Percentiles rank a stretch among this genome's conserved stretches.
These are phyloP conservation scores for Petrocephalus zakoni DNA, from an alignment of 2,113 vertebrate species.

Conservation along the genomic window DNA sequence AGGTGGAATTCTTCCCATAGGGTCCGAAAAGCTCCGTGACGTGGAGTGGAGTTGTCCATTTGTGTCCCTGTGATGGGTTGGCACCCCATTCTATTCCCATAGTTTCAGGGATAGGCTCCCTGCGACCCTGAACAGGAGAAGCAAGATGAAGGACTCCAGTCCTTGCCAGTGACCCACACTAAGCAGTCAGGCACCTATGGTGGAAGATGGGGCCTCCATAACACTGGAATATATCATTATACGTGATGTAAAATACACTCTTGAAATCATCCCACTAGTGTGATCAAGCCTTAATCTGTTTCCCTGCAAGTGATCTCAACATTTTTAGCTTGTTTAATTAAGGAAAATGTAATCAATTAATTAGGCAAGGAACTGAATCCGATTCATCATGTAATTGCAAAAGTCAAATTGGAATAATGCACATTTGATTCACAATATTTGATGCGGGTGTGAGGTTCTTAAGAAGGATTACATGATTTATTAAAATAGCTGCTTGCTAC, in stretches of 20 bases:
- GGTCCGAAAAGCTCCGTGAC: too few relatives aligned
- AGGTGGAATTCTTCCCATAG: too few relatives aligned
- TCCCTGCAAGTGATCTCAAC: neutral
- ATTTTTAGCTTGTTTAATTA: conserved; percentile 18
- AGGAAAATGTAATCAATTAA: conserved; percentile 18
- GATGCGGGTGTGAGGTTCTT: neutral
- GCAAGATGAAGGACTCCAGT: too few relatives aligned
- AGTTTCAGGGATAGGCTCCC: too few relatives aligned
- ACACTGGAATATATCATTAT: neutral
- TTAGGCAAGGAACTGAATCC: conserved; percentile 1
- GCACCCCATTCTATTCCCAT: too few relatives aligned
- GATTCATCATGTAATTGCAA: conserved; percentile 7
- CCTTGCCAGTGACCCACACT: too few relatives aligned
- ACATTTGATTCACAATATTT: conserved; percentile 10
- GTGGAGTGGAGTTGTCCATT: too few relatives aligned
- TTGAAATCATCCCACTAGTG: neutral
- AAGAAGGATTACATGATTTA: neutral
- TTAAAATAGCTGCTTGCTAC: neutral
- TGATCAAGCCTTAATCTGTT: neutral
- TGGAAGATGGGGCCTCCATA: neutral
- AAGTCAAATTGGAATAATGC: conserved; percentile 14
- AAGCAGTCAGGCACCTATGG: too few relatives aligned
- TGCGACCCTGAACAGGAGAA: too few relatives aligned
- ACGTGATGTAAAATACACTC: neutral
- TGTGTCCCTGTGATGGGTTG: too few relatives aligned